Percentiles rank a stretch among this genome's conserved stretches.
Evolutionary conservation across 1,140 invertebrate genomes (phyloP).

Genomic region (Proales similis): DNA sequence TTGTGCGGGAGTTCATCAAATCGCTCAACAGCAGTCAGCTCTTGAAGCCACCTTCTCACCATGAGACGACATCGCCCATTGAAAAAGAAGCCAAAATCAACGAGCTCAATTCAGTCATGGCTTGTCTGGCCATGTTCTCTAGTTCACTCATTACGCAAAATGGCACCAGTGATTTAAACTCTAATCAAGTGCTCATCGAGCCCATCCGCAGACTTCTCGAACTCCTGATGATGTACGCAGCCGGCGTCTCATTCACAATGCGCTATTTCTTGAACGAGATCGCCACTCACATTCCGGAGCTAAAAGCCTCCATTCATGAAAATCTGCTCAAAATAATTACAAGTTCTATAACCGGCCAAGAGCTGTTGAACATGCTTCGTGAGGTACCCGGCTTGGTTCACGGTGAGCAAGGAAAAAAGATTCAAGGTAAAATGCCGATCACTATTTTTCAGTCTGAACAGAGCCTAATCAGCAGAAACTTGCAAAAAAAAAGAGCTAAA

Average conservation of each 20-base stretch:
- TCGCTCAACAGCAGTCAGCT: neutral
- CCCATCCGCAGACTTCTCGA: neutral
- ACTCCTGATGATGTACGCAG: conserved; percentile 20
- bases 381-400: too few relatives aligned
- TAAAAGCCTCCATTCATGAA: conserved; percentile 83
- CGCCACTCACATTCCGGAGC: conserved; percentile 72
- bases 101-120: conserved; percentile 23
- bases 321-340: conserved; percentile 78
- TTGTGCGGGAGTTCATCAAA: conserved; percentile 21
- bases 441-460: too few relatives aligned
- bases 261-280: conserved; percentile 65
- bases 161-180: neutral
- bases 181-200: conserved; percentile 4
- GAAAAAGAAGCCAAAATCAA: conserved; percentile 38
- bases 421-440: too few relatives aligned
- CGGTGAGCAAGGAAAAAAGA: too few relatives aligned
- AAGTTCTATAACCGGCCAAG: conserved; percentile 78
- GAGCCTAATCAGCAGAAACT: too few relatives aligned
- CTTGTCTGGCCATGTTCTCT: conserved; percentile 29
- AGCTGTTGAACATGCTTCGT: conserved; percentile 55
- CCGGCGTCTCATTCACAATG: conserved; percentile 28
- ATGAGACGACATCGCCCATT: neutral
- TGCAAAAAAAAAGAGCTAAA: too few relatives aligned
- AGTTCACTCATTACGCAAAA: neutral
- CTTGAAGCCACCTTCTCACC: neutral